Evolutionary conservation across 2,797 vertebrate genomes (phyloP), one percentile per base, ranked within the genome.

Genomic region (Poecilia gillii): DNA sequence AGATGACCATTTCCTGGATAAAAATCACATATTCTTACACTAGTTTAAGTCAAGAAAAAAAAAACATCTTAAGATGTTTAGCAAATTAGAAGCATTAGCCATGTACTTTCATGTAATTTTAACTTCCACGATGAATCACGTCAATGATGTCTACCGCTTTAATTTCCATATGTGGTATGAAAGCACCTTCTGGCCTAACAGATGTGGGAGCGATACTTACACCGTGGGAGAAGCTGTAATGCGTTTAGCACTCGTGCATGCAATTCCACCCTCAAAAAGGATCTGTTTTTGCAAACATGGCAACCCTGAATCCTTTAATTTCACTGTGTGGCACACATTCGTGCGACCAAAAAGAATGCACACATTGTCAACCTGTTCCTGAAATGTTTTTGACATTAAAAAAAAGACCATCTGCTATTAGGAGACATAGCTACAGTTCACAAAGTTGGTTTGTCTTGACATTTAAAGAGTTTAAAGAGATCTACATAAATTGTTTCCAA

Each of bases 141-240:
- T 76, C 33, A 86, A 73, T 33, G 57, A 78, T 46, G 39, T 74
- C 72, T 73, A 31, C 59, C 11, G 36, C 73, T 78, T 76, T 81
- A 68, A 75, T 87, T 74, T 80, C 81, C 90, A 88, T 82, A 92
- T 91, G 87, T 84, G 72, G 78, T 43, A 81, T 80, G 79, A 81
- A 86, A 79, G 71, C 87, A 85, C 92, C 92, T 84, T 94, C 91
- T 93, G 92, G 85, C 73, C 76, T 14, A 83, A 83, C 94, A 92
- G 92, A 93, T 93, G 93, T 78, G 82, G 76, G 71, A 82, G 78
- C 79, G 87, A 88, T 87, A 88, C 86, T 86, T 51, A 85, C 85
- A 81, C 84, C 55, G 13, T 20, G n/a, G 83, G 83, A 82, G 85
- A 73, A 68, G 51, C 74, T 76, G 8, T 91, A 92, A 93, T 90